Conservation (phyloP, 2,113 vertebrate species). For the Heptranchias perlo region DNA sequence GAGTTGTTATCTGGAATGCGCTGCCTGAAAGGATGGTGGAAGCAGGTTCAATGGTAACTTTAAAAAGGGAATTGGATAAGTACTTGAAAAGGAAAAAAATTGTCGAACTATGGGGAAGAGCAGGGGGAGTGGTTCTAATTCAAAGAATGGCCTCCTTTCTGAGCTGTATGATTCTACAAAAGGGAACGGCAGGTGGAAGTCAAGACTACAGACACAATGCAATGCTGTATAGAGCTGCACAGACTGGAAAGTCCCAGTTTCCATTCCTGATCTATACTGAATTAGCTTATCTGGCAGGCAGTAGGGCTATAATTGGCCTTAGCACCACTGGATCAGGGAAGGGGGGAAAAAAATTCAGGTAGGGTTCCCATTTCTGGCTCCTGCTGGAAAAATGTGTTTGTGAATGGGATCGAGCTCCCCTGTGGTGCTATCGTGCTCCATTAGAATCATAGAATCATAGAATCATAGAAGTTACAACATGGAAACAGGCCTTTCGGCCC, state of each 20-base stretch:
- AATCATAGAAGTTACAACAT: too few species aligned
- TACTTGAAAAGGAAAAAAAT: not conserved
- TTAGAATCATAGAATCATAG: too few species aligned
- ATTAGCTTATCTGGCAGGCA: not conserved
- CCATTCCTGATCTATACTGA: not conserved
- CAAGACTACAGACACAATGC: not conserved
- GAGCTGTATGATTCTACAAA: not conserved
- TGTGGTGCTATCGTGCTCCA: not conserved
- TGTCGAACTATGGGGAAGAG: not conserved
- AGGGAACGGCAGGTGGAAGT: not conserved
- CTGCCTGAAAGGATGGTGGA: not conserved
- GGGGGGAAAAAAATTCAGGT: not conserved
- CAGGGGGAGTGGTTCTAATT: too few species aligned
- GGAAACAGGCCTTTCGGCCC: too few species aligned
- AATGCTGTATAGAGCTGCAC: not conserved
- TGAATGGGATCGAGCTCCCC: not conserved
- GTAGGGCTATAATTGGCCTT: not conserved
- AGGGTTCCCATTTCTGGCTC: not conserved
- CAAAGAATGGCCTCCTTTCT: not conserved
- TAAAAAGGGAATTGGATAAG: not conserved
- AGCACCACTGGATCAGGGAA: not conserved
- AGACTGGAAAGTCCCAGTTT: not conserved
- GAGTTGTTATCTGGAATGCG: not conserved
- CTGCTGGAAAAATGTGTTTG: not conserved
- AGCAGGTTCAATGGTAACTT: not conserved